Base-by-base conservation (phyloP, 2,888 invertebrate genomes). In the Tridacna gigas region DNA sequence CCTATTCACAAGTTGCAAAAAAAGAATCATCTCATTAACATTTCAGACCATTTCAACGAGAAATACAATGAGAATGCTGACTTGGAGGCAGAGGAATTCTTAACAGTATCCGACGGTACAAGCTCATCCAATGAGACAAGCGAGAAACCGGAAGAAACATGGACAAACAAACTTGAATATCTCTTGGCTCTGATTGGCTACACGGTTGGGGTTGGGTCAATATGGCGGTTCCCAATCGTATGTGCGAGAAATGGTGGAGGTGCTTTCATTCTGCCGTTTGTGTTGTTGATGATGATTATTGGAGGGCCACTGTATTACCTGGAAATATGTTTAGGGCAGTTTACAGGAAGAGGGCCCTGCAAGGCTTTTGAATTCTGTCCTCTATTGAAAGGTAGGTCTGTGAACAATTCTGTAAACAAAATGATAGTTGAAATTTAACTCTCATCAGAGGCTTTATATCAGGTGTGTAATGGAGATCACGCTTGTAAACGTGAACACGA, bases 251-350 rank as follows among this genome's bases (percentile, higher is more conserved):
- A 80, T 47, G 80, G 80, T 0, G 80, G 80, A 22, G 79, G 79
- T 20, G 83, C 83, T 9, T 83, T 83, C 63, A 51, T 83, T 20
- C 80, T 83, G 18, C 83, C 83, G 20, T 83, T 74, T 69, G 65
- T 83, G 56, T 74, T 80, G 26, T 74, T 83, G 66, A 65, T 77
- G 20, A 18, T 80, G 48, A 48, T 74, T 15, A 77, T 77, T 61
- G 83, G 83, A 0, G 77, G 56, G n/a, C 83, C 83, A 4, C 77
- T 83, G 0, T 83, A 78, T 74, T 83, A 78, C 22, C 65, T 83
- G 63, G 83, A 83, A 65, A 69, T 83, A 25, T 76, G 77, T 65
- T 66, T 83, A 20, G 83, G 83, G 15, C 83, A 83, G 61, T 83
- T 83, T 37, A 47, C 73, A 13, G 83, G 83, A 15, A 66, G 48